Evolutionary conservation across 2,797 vertebrate genomes (phyloP).

Genomic region (Serranus cabrilla): DNA sequence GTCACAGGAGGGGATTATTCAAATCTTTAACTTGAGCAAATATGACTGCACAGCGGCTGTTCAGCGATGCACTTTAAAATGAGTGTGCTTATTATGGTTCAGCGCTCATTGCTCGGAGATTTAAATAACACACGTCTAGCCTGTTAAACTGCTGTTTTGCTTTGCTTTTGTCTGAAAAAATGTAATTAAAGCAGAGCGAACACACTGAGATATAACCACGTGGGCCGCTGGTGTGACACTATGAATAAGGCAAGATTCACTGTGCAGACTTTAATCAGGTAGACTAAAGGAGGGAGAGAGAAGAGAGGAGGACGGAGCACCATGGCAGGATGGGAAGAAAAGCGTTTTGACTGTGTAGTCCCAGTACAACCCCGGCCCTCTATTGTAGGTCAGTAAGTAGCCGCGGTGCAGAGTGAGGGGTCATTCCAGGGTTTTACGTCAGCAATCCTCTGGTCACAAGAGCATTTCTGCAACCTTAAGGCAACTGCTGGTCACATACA

Average conservation of each 20-base stretch:
- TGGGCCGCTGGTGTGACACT: not conserved
- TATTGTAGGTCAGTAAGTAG: conserved; percentile 34
- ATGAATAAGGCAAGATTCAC: conserved; percentile 15
- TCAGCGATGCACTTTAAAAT: conserved; percentile 50
- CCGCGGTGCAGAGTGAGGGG: conserved; percentile 19
- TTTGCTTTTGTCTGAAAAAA: conserved; percentile 29
- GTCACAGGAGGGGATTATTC: conserved; percentile 46
- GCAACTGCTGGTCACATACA: conserved; percentile 41
- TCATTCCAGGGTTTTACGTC: conserved; percentile 41
- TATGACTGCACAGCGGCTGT: conserved; percentile 28
- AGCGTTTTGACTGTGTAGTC: not conserved
- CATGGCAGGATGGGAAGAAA: conserved; percentile 6
- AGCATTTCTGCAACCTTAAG: conserved; percentile 56
- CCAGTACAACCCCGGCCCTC: conserved; percentile 1
- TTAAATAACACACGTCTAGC: conserved; percentile 54
- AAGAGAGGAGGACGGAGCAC: not conserved
- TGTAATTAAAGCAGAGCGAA: conserved; percentile 9
- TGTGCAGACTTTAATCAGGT: conserved; percentile 12
- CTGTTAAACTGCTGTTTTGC: conserved; percentile 39
- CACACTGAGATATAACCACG: conserved; percentile 9
- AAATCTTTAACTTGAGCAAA: conserved; percentile 50
- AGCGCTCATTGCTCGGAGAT: conserved; percentile 42
- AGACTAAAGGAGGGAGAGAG: not conserved
- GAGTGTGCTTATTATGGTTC: conserved; percentile 42
- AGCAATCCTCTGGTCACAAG: conserved; percentile 59